A percentile compares a stretch with the other conserved stretches of the same genome.
These are phyloP conservation scores for Lamellibrachia luymesi DNA, from an alignment of 1,140 invertebrate species.

Conservation along the genomic window DNA sequence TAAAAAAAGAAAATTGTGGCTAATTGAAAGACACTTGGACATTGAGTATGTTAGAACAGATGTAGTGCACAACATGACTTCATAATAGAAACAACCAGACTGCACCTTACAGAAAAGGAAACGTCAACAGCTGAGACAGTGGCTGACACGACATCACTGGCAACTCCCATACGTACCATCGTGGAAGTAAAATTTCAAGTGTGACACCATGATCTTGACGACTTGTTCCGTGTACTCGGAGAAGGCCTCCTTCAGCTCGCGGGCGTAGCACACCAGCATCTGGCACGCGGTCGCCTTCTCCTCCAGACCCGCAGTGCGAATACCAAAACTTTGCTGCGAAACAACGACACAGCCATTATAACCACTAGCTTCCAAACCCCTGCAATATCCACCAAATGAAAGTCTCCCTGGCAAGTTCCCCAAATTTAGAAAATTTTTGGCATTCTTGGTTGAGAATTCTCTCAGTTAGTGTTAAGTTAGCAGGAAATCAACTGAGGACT, in stretches of 20 bases:
- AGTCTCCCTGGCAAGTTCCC: conserved; percentile 10
- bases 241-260: conserved; percentile 95
- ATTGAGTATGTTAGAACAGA: no score
- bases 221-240: conserved; percentile 92
- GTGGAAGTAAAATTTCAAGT: conserved; percentile 99
- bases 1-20: no score
- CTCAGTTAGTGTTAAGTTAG: no score
- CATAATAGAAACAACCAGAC: neutral
- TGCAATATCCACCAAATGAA: conserved; percentile 6
- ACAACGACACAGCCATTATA: neutral
- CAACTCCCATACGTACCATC: conserved; percentile 60
- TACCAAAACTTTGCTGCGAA: conserved; percentile 63
- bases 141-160: neutral
- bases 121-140: neutral
- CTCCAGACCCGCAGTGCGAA: conserved; percentile 76
- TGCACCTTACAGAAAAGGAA: no score
- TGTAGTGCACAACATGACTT: neutral
- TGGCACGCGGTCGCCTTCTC: conserved; percentile 99
- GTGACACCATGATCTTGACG: conserved; percentile 86
- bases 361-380: no score
- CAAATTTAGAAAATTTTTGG: conserved; percentile 12
- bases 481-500: no score
- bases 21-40: no score
- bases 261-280: conserved; percentile 98
- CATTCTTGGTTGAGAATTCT: no score